phyloP scores from a whole-genome alignment of 2,888 invertebrate species.

The Drosophila mimetica region DNA sequence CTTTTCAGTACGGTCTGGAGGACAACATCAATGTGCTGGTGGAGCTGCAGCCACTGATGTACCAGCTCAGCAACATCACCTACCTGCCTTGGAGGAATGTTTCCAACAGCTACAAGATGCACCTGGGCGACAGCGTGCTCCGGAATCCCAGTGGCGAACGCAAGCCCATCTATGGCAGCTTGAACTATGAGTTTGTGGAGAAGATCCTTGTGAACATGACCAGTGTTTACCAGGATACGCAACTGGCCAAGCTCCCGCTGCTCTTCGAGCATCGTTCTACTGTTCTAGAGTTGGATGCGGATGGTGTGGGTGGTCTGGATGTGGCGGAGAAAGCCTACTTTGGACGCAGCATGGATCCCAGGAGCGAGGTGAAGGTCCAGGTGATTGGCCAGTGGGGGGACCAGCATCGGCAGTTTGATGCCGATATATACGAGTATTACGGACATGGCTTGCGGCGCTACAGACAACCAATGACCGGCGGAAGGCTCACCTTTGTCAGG shows the following conservation, averaged over 20 bases:
- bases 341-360: conserved; percentile 78
- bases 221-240: conserved; percentile 52
- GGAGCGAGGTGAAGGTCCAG: conserved; percentile 75
- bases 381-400: conserved; percentile 82
- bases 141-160: conserved; percentile 73
- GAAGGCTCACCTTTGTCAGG: conserved; percentile 64
- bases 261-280: conserved; percentile 76
- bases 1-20: conserved; percentile 72
- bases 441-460: conserved; percentile 75
- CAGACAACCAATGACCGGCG: conserved; percentile 62
- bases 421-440: conserved; percentile 80
- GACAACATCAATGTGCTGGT: conserved; percentile 80
- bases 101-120: conserved; percentile 78
- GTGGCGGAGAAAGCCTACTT: conserved; percentile 79
- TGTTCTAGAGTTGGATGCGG: conserved; percentile 69
- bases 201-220: conserved; percentile 74
- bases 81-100: conserved; percentile 81
- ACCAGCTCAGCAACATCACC: conserved; percentile 79
- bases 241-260: conserved; percentile 67
- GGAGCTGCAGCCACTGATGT: conserved; percentile 79
- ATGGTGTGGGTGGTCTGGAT: conserved; percentile 77
- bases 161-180: conserved; percentile 78
- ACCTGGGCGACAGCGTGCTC: conserved; percentile 68
- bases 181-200: conserved; percentile 80
- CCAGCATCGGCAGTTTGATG: conserved; percentile 73